Conservation (phyloP, 2,888 invertebrate genomes). For the Mantis religiosa region DNA sequence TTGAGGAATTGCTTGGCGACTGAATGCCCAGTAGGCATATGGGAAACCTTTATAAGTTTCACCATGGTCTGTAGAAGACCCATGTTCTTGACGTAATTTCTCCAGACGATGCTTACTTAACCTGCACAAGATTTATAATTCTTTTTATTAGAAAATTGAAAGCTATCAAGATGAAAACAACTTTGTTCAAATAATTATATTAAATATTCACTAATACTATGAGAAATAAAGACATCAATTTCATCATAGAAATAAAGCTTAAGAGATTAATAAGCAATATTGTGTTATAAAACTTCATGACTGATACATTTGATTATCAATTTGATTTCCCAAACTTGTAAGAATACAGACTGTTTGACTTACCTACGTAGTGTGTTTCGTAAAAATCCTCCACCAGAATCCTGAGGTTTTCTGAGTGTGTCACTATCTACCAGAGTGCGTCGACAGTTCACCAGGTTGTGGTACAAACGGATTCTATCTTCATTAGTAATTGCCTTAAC, state of each 20-base stretch:
- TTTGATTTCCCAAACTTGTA: background rate
- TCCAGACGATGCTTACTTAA: constrained; percentile 81
- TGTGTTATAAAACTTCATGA: background rate
- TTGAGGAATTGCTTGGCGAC: constrained; percentile 72
- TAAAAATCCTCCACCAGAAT: constrained; percentile 79
- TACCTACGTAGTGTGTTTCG: constrained; percentile 79
- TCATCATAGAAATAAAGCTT: background rate
- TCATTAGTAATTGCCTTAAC: constrained; percentile 74
- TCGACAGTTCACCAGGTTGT: constrained; percentile 79
- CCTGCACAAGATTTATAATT: constrained; percentile 34
- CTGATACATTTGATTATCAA: background rate
- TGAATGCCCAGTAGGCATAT: constrained; percentile 87
- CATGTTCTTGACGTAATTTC: constrained; percentile 65
- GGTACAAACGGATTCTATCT: constrained; percentile 81
- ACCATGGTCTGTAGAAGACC: constrained; percentile 59
- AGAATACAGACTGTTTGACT: background rate
- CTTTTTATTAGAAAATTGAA: background rate
- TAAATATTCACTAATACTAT: background rate
- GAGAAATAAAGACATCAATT: too few species aligned
- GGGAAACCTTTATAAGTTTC: constrained; percentile 86
- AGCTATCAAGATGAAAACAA: background rate
- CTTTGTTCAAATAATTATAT: background rate
- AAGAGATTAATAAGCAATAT: background rate
- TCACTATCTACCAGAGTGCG: constrained; percentile 79
- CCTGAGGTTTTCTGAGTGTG: constrained; percentile 75